Evolutionary conservation across 1,140 invertebrate species (phyloP).

Genomic region (Coenobita brevimanus): DNA sequence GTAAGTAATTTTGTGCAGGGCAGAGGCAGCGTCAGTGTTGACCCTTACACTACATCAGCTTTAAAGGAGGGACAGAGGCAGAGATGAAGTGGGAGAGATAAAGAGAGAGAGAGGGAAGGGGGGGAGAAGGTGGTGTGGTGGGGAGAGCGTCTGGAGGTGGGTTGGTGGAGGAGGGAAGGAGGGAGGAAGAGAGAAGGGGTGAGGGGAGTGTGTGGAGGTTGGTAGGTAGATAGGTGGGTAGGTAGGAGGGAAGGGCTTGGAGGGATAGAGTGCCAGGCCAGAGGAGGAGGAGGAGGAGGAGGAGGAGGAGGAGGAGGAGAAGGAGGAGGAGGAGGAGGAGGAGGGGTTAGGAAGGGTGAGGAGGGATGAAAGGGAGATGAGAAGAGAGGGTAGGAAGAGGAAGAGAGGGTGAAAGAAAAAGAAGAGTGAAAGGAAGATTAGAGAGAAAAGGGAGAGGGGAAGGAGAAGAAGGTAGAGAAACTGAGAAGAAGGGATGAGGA

Average conservation of each 20-base stretch:
- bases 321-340: not conserved
- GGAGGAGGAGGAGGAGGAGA: not conserved
- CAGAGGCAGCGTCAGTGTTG: conserved; percentile 6
- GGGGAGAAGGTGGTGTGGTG: not conserved
- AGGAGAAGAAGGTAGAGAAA: not conserved
- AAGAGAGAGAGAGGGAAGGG: not conserved
- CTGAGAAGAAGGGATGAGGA: not conserved
- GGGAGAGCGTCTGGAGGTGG: conserved; percentile 5
- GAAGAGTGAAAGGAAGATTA: not conserved
- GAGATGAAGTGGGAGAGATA: conserved; percentile 49
- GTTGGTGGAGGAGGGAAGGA: conserved; percentile 41
- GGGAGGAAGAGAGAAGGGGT: conserved; percentile 31
- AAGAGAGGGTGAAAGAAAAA: not conserved
- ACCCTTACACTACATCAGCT: conserved; percentile 49
- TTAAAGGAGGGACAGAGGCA: conserved; percentile 49
- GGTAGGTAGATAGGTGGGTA: not conserved
- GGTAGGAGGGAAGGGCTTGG: not conserved
- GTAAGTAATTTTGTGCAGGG: not conserved
- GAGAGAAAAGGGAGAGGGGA: not conserved
- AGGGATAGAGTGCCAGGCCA: not conserved
- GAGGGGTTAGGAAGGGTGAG: not conserved
- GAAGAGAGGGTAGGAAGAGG: not conserved
- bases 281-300: not conserved
- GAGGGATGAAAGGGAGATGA: not conserved
- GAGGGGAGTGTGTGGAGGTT: not conserved